These are phyloP conservation scores for Lemur catta DNA, from an alignment of 2,797 vertebrate species.

Conservation along the genomic window DNA sequence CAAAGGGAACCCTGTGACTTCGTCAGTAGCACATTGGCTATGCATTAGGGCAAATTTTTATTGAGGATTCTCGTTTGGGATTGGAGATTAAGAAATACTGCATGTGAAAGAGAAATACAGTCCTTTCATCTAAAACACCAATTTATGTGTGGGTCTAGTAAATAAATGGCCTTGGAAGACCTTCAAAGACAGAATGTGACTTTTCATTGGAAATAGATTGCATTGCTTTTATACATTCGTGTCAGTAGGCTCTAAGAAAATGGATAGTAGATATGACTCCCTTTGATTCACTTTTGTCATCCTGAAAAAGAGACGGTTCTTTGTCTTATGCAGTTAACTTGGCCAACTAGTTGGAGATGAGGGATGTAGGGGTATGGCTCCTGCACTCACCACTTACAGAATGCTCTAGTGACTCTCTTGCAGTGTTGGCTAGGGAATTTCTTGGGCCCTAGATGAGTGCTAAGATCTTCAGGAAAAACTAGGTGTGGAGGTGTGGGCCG, in stretches of 20 bases:
- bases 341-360: not conserved
- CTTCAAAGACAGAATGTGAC: not conserved
- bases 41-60: not conserved
- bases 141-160: not conserved
- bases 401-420: not conserved
- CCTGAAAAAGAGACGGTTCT: not conserved
- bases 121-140: not conserved
- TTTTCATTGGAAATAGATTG: not conserved
- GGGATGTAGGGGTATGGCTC: not conserved
- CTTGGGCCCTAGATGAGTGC: not conserved
- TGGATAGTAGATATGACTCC: not conserved
- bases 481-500: not conserved
- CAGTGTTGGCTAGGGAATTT: not conserved
- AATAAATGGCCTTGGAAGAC: not conserved
- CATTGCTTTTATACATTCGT: not conserved
- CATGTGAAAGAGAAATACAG: not conserved
- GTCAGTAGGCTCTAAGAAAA: not conserved
- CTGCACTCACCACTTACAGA: not conserved
- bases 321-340: not conserved
- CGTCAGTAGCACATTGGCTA: not conserved
- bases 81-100: not conserved
- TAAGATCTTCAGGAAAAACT: not conserved
- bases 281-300: not conserved
- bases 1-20: not conserved
- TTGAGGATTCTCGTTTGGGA: not conserved